Conservation (phyloP, 2,797 vertebrate genomes). For the Betta splendens region DNA sequence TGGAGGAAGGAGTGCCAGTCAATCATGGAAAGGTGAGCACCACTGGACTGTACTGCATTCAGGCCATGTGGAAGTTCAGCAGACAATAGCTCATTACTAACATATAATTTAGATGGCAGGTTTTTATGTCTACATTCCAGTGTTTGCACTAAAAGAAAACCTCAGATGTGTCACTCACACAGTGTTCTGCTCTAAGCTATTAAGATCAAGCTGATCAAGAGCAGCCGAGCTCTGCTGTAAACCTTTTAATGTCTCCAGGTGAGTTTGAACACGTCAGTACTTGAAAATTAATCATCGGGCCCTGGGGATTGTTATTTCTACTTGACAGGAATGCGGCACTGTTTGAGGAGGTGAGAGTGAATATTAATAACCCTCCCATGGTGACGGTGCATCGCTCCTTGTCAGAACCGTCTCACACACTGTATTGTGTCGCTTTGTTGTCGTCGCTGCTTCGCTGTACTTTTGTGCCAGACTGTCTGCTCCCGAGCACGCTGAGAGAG, state of each 20-base stretch:
- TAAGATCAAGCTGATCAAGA: neutral
- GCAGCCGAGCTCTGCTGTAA: conserved; percentile 5
- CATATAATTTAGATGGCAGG: too few species aligned
- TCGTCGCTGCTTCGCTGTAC: conserved; percentile 1
- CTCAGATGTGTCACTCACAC: neutral
- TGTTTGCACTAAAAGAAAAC: neutral
- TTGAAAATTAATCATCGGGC: neutral
- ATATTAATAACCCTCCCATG: conserved; percentile 23
- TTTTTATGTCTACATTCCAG: neutral
- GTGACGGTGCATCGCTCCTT: neutral
- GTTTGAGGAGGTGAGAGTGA: conserved; percentile 4
- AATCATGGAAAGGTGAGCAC: conserved; percentile 85
- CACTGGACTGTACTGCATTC: neutral
- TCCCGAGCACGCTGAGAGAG: conserved; percentile 39
- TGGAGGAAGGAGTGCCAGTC: conserved; percentile 89
- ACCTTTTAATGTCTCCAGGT: neutral
- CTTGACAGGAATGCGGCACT: conserved; percentile 10
- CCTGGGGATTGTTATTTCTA: neutral
- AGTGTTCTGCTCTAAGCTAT: neutral
- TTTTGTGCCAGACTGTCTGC: conserved; percentile 39
- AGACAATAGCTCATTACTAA: too few species aligned
- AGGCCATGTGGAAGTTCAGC: too few species aligned
- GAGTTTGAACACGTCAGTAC: neutral
- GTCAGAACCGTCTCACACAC: neutral
- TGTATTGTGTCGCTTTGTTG: conserved; percentile 19